A percentile compares a stretch with the other conserved stretches of the same genome.
These are phyloP conservation scores for Noctua janthina DNA, from an alignment of 2,888 invertebrate species.

Conservation along the genomic window DNA sequence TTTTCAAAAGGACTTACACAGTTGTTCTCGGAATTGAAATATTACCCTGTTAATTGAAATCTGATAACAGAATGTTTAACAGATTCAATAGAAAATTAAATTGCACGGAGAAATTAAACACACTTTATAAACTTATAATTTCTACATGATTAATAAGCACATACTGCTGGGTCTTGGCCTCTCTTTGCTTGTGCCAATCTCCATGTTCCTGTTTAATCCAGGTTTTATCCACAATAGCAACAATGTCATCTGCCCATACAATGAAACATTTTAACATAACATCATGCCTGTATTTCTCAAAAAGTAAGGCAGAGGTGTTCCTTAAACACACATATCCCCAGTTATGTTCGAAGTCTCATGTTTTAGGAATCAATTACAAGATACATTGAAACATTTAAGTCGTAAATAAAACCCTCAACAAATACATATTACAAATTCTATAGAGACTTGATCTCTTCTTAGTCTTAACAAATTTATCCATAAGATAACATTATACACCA, in stretches of 20 bases:
- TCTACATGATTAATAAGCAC: neutral
- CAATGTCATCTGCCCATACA: neutral
- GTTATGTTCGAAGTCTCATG: neutral
- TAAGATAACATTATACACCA: neutral
- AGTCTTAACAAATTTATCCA: neutral
- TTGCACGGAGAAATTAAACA: conserved; percentile 11
- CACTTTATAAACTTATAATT: neutral
- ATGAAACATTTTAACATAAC: neutral
- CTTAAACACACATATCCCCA: neutral
- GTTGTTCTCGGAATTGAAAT: neutral
- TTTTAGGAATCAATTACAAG: neutral
- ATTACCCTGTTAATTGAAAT: conserved; percentile 18
- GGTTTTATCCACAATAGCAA: neutral
- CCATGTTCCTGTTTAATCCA: neutral
- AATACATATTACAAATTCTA: neutral
- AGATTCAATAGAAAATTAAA: neutral
- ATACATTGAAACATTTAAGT: neutral
- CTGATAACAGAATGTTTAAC: conserved; percentile 13
- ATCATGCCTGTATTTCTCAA: neutral
- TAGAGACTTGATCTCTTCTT: neutral
- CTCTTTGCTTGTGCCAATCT: neutral
- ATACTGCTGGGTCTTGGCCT: neutral
- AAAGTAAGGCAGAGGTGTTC: neutral
- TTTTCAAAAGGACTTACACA: neutral
- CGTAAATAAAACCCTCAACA: neutral